These are phyloP conservation scores for pig (Sus scrofa) DNA, from an alignment of 2,113 vertebrate genomes.

Conservation along the genomic window T2T-Sscrofa CM000813.6:29470501-29471000, in stretches of 20 bases:
- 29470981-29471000: not conserved
- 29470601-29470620: not conserved
- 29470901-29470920: not conserved
- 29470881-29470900: not conserved
- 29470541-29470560: not conserved
- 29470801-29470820: not conserved
- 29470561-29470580: not conserved
- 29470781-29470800: not conserved
- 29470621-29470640: constrained; percentile 22
- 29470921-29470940: not conserved
- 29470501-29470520: not conserved
- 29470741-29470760: not conserved
- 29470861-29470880: not conserved
- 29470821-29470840: not conserved
- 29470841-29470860: not conserved
- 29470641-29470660: not conserved
- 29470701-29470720: not conserved
- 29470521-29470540: not conserved
- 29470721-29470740: not conserved
- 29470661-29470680: not conserved
- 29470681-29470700: not conserved
- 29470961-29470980: not conserved
- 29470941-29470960: not conserved
- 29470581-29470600: not conserved
- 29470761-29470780: not conserved